Percentiles rank a stretch among this genome's conserved stretches.
phyloP scores from a whole-genome alignment of 2,113 vertebrate genomes.

The Alligator sinensis region DNA sequence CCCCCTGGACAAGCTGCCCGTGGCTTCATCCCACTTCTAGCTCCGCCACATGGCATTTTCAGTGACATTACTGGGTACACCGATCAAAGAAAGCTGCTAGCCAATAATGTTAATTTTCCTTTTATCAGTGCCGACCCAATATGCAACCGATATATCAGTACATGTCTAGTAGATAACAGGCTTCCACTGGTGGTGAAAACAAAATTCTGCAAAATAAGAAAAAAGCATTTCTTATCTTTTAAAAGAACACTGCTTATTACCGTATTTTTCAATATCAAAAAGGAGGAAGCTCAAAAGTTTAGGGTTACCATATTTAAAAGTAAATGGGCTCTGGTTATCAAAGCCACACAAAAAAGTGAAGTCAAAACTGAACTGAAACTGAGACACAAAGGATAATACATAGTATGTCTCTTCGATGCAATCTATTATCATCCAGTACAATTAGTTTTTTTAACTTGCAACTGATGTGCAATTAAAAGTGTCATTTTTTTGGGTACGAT shows the following conservation, averaged over 20 bases:
- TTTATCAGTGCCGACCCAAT: too few species aligned
- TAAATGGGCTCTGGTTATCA: background rate
- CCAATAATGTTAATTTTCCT: too few species aligned
- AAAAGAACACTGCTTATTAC: background rate
- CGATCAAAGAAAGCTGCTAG: too few species aligned
- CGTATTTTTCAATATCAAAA: background rate
- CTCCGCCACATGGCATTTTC: too few species aligned
- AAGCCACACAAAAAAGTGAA: background rate
- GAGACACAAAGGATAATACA: constrained; percentile 11
- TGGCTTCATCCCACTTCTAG: too few species aligned
- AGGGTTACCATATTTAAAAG: constrained; percentile 14
- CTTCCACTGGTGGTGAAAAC: background rate
- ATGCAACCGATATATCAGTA: too few species aligned
- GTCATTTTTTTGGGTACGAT: constrained; percentile 67
- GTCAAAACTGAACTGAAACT: background rate
- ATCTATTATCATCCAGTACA: constrained; percentile 13
- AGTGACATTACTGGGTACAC: too few species aligned
- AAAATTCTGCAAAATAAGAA: background rate
- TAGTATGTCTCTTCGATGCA: constrained; percentile 12
- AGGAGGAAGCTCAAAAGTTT: background rate
- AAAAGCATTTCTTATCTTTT: background rate
- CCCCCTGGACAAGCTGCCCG: too few species aligned
- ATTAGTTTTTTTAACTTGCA: constrained; percentile 22
- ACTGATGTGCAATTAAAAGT: constrained; percentile 53
- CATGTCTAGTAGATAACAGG: background rate